Evolutionary conservation across 2,797 vertebrate species (phyloP).

Genomic region (Periophthalmus magnuspinnatus): DNA sequence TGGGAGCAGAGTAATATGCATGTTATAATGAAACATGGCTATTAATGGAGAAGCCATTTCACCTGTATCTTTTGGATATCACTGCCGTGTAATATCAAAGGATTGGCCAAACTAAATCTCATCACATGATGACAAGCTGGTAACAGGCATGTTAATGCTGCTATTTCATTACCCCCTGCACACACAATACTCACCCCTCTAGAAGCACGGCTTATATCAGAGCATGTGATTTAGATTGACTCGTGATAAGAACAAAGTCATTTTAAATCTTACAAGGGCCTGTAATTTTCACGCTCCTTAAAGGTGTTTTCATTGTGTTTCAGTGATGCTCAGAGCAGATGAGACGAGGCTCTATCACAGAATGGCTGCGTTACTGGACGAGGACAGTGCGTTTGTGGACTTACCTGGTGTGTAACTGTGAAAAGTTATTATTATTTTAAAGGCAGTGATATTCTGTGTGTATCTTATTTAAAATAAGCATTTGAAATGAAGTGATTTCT

Average conservation of each 20-base stretch:
- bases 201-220: conserved; percentile 44
- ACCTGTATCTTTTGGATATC: conserved; percentile 84
- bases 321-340: conserved; percentile 72
- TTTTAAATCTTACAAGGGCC: conserved; percentile 41
- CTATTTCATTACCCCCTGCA: conserved; percentile 67
- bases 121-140: conserved; percentile 77
- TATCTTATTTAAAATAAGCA: background rate
- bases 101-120: conserved; percentile 79
- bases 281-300: conserved; percentile 39
- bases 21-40: conserved; percentile 87
- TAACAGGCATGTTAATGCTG: conserved; percentile 73
- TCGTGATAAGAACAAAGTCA: conserved; percentile 57
- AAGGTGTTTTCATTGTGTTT: conserved; percentile 35
- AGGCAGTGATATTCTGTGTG: background rate
- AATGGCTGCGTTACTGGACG: conserved; percentile 77
- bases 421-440: background rate
- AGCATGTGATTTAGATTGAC: conserved; percentile 63
- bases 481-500: too few species aligned
- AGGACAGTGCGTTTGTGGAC: conserved; percentile 73
- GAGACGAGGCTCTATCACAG: conserved; percentile 74
- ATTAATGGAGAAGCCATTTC: conserved; percentile 84
- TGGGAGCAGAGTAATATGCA: conserved; percentile 85
- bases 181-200: conserved; percentile 54
- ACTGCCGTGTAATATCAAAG: conserved; percentile 81
- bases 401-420: conserved; percentile 74